A percentile compares a stretch with the other conserved stretches of the same genome.
phyloP scores from a whole-genome alignment of 2,888 invertebrate species.

The Xestia sexstrigata region DNA sequence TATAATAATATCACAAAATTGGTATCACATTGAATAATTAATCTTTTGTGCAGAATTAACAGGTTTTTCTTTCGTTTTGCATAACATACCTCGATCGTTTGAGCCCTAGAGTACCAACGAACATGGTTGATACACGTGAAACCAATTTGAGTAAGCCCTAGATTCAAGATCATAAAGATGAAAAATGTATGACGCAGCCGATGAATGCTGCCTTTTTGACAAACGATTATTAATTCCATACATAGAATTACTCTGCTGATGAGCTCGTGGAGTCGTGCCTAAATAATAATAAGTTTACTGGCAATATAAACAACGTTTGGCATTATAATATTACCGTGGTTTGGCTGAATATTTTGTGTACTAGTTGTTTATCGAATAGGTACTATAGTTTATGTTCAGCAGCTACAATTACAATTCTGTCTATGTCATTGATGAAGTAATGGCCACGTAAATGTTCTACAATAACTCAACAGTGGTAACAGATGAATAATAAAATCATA shows the following conservation, averaged over 20 bases:
- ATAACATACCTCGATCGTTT: neutral
- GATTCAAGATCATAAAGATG: neutral
- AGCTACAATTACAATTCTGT: slow-evolving; percentile 25
- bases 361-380: slow-evolving; percentile 33
- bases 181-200: neutral
- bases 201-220: neutral
- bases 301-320: slow-evolving; percentile 10
- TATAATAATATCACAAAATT: neutral
- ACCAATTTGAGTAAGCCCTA: neutral
- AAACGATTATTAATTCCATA: neutral
- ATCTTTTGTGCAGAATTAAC: neutral
- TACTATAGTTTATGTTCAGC: slow-evolving; percentile 13
- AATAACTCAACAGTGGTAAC: slow-evolving; percentile 29
- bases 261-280: too few species aligned
- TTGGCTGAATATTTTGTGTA: slow-evolving; percentile 6
- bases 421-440: slow-evolving; percentile 52
- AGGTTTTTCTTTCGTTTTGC: neutral
- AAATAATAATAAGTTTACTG: slow-evolving; percentile 1
- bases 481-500: slow-evolving; percentile 35
- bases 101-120: neutral
- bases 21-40: neutral
- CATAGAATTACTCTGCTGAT: too few species aligned
- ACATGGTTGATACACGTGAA: neutral
- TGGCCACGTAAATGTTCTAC: slow-evolving; percentile 28
- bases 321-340: too few species aligned